Percentiles rank a stretch among this genome's conserved stretches.
These are phyloP conservation scores for Pseudorhombus dupliciocellatus DNA, from an alignment of 2,113 vertebrate species.

Conservation along the genomic window DNA sequence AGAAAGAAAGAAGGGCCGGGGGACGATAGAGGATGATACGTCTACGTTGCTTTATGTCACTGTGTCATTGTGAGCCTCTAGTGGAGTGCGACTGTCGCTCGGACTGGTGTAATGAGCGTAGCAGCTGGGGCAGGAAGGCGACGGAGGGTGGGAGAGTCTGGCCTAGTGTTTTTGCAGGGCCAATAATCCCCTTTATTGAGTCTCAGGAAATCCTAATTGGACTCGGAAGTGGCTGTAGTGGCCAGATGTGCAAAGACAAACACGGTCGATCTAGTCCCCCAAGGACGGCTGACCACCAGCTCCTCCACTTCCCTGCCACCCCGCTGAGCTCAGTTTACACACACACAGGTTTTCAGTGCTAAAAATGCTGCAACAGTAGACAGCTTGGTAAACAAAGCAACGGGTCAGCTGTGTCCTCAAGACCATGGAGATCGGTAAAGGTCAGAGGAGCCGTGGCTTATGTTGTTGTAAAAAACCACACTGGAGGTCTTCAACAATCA, in stretches of 20 bases:
- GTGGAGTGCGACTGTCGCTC: conserved; percentile 65
- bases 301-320: conserved; percentile 33
- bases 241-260: conserved; percentile 78
- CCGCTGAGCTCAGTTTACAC: conserved; percentile 52
- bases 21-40: conserved; percentile 27
- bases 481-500: conserved; percentile 28
- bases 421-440: conserved; percentile 35
- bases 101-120: conserved; percentile 56
- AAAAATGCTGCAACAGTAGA: conserved; percentile 25
- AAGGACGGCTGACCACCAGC: conserved; percentile 59
- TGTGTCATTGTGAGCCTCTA: conserved; percentile 57
- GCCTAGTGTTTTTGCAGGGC: conserved; percentile 66
- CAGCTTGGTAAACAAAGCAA: conserved; percentile 51
- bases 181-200: conserved; percentile 78
- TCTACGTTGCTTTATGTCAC: conserved; percentile 41
- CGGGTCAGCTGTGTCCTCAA: conserved; percentile 34
- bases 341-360: not conserved
- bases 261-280: conserved; percentile 42
- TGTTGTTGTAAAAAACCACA: conserved; percentile 31
- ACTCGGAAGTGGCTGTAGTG: conserved; percentile 74
- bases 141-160: conserved; percentile 63
- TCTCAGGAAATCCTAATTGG: conserved; percentile 82
- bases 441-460: conserved; percentile 13
- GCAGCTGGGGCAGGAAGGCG: conserved; percentile 69
- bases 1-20: not conserved